Base-by-base conservation (phyloP, 2,113 vertebrate genomes). In the Scomber scombrus region DNA sequence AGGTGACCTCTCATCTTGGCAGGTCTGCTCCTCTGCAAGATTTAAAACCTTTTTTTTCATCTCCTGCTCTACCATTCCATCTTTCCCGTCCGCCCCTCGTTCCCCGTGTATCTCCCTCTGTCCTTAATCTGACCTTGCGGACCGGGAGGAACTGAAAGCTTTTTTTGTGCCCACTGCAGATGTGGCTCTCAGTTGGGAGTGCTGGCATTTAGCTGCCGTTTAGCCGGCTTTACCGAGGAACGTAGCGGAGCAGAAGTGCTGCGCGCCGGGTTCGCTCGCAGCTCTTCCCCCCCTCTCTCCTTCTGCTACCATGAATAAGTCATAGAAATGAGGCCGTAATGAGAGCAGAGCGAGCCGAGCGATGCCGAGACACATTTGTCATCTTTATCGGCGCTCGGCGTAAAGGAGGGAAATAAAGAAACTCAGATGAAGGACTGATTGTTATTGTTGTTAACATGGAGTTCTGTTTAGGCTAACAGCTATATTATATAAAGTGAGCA, bases 271-370 rank as follows among this genome's bases (percentile, higher is more conserved):
- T 52, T 52, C 60, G 67, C 80, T 71, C 47, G 52, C 54, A 68
- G 19, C 31, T 15, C 81, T 64, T 46, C 64, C 75, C 54, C 64
- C 23, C 23, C 23, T 26, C 23, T 78, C 71, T 77, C 75, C 70
- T 56, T 52, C 71, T 79, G 66, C 79, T 72, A 31, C 67, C 58
- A 82, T 89, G 56, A 86, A 89, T 89, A 82, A 88, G 81, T 89
- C 65, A 88, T 85, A 47, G 46, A 67, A 65, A 49, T 63, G 21
- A 71, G 62, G 62, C 40, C 26, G 49, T 66, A 52, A 80, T 82
- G 67, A 75, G 70, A 78, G 66, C 52, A 55, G 70, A 75, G 75
- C 52, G 7, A 9, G 52, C 73, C 9, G 64, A 55, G 18, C 6
- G 18, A 78, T 51, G 56, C 83, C 3, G 15, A 80, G 60, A 13